Conservation (phyloP, 2,113 vertebrate genomes). For the Calcarius ornatus region DNA sequence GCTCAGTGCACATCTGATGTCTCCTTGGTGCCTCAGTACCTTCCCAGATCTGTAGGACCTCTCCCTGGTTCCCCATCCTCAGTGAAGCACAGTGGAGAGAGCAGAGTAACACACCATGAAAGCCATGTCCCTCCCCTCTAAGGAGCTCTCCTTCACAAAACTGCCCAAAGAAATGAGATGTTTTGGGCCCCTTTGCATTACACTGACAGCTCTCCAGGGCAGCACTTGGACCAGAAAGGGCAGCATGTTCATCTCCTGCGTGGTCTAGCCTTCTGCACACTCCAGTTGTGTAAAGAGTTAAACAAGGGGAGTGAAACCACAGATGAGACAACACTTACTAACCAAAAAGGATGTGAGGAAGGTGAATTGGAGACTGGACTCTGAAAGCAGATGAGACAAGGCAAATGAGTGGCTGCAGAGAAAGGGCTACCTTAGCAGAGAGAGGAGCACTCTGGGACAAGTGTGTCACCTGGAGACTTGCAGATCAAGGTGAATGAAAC, state of each 20-base stretch:
- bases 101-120: neutral
- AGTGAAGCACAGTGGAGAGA: neutral
- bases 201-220: neutral
- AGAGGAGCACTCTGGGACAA: neutral
- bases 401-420: neutral
- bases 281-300: neutral
- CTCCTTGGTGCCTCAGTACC: neutral
- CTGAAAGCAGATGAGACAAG: neutral
- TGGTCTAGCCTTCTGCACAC: accelerated
- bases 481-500: neutral
- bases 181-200: neutral
- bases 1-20: neutral
- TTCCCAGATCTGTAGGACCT: neutral
- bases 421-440: neutral
- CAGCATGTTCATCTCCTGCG: neutral
- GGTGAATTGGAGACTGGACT: neutral
- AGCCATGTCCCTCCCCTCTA: neutral
- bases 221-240: neutral
- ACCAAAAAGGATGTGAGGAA: neutral
- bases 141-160: neutral
- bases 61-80: neutral
- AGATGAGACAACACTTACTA: neutral
- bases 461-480: neutral
- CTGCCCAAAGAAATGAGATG: neutral
- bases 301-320: neutral